A percentile compares a stretch with the other conserved stretches of the same genome.
These are phyloP conservation scores for Tenodera sinensis DNA, from an alignment of 2,888 invertebrate genomes.

Conservation along the genomic window DNA sequence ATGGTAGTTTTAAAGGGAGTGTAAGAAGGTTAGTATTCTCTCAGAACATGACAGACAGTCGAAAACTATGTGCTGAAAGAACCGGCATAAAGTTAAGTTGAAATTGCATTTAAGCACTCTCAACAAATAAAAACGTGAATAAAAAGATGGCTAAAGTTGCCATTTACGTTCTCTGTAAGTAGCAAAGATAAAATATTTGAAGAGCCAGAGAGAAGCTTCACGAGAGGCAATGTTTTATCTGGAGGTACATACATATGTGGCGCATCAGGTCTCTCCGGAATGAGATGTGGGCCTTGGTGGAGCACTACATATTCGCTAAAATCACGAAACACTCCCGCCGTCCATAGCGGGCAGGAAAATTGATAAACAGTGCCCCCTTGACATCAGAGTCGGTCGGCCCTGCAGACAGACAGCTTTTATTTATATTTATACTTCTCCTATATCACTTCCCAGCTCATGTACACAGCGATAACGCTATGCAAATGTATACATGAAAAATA, in stretches of 20 bases:
- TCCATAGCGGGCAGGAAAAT: background rate
- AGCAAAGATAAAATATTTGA: background rate
- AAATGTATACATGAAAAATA: background rate
- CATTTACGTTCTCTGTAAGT: background rate
- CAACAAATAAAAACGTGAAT: too few relatives aligned
- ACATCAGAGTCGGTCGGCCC: background rate
- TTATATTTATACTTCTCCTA: background rate
- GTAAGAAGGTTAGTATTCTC: too few relatives aligned
- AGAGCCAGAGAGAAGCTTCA: background rate
- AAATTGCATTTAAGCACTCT: too few relatives aligned
- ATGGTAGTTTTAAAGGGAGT: too few relatives aligned
- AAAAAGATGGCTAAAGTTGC: background rate
- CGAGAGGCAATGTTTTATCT: background rate
- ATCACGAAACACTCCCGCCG: background rate
- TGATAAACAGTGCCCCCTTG: background rate
- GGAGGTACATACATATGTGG: background rate
- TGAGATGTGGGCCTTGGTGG: background rate
- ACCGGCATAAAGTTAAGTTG: too few relatives aligned
- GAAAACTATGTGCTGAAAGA: too few relatives aligned
- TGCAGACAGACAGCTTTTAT: background rate
- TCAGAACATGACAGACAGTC: too few relatives aligned
- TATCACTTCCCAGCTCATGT: background rate
- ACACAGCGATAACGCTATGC: background rate
- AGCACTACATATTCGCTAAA: background rate
- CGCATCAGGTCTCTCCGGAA: background rate